Percentiles rank a stretch among this genome's conserved stretches.
phyloP scores from a whole-genome alignment of 2,888 invertebrate genomes.

The Tromatobia lineatoria region DNA sequence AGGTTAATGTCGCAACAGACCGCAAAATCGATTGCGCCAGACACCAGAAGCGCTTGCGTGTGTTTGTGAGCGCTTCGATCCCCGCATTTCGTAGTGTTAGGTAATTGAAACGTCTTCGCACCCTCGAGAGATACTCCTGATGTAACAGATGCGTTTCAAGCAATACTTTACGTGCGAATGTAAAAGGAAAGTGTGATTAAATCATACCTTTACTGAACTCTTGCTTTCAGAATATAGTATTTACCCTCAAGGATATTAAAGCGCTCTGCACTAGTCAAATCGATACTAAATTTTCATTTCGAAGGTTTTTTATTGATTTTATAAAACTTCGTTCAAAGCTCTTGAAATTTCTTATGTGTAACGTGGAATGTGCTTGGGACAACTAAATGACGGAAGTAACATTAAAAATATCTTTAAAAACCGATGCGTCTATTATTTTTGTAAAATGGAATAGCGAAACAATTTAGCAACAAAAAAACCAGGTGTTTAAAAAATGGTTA shows the following conservation, averaged over 20 bases:
- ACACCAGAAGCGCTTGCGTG: slow-evolving; percentile 29
- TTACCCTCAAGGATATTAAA: neutral
- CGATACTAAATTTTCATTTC: too few relatives aligned
- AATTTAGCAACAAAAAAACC: too few relatives aligned
- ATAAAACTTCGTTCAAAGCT: too few relatives aligned
- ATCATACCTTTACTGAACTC: slow-evolving; percentile 21
- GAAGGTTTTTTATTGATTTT: too few relatives aligned
- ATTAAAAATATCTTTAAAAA: too few relatives aligned
- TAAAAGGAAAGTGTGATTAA: slow-evolving; percentile 12
- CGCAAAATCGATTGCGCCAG: slow-evolving; percentile 64
- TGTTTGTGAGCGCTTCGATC: slow-evolving; percentile 15
- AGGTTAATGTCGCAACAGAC: slow-evolving; percentile 65
- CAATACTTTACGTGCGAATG: slow-evolving; percentile 10
- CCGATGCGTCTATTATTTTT: too few relatives aligned
- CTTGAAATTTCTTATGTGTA: too few relatives aligned
- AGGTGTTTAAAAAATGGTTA: too few relatives aligned
- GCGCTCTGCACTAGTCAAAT: too few relatives aligned
- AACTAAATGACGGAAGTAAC: too few relatives aligned
- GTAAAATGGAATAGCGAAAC: too few relatives aligned
- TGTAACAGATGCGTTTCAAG: slow-evolving; percentile 40
- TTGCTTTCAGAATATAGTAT: neutral
- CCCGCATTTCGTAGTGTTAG: slow-evolving; percentile 24
- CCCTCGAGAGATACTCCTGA: slow-evolving; percentile 13
- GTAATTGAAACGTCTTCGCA: slow-evolving; percentile 54
- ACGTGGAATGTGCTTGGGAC: too few relatives aligned